Evolutionary conservation across 2,113 vertebrate species (phyloP).

Genomic region (Sigmodon hispidus): DNA sequence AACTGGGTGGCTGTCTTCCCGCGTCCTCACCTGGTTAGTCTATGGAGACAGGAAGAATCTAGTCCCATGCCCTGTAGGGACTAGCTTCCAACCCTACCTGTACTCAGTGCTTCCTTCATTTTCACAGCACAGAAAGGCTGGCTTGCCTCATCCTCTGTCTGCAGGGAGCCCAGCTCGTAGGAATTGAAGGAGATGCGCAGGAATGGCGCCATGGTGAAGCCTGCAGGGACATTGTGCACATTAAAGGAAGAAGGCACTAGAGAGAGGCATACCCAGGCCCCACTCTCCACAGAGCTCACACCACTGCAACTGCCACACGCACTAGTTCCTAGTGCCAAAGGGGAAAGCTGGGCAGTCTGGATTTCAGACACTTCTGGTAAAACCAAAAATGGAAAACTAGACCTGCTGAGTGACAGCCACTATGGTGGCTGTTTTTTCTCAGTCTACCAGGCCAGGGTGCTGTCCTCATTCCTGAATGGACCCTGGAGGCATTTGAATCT

Average conservation of each 20-base stretch:
- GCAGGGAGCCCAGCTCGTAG: constrained; percentile 91
- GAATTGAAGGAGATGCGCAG: constrained; percentile 95
- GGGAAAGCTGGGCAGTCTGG: background rate
- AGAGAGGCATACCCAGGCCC: background rate
- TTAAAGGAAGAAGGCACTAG: background rate
- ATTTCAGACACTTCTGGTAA: background rate
- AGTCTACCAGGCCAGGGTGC: background rate
- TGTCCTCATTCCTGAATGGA: background rate
- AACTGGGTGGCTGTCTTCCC: background rate
- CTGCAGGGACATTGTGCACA: background rate
- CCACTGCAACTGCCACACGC: background rate
- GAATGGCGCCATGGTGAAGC: constrained; percentile 92
- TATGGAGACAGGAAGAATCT: background rate
- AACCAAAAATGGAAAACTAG: background rate
- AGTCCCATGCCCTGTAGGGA: background rate
- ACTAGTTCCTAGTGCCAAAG: background rate
- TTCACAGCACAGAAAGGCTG: constrained; percentile 96
- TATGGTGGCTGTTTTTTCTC: background rate
- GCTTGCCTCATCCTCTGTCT: constrained; percentile 80
- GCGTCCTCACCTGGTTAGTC: background rate
- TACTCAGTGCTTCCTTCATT: constrained; percentile 96
- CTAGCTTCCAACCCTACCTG: constrained; percentile 85
- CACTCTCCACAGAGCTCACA: background rate
- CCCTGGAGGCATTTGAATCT: background rate
- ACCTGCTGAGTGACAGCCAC: background rate